Evolutionary conservation across 1,140 invertebrate genomes (phyloP).

Genomic region (Potamilus streckersoni): DNA sequence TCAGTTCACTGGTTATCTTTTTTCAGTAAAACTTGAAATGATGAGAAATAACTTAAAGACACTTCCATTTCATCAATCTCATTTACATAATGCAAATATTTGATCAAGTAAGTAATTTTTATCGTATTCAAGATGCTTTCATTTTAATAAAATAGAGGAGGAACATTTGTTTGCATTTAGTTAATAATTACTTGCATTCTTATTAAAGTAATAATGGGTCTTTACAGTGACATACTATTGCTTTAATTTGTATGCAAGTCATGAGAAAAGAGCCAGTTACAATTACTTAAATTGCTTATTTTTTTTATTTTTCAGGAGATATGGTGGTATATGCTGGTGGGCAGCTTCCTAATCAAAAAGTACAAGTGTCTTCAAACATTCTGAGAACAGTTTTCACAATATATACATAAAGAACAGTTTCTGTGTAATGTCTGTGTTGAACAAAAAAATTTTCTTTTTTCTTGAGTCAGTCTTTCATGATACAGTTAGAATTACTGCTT

Average conservation of each 20-base stretch:
- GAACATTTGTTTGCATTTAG: not conserved
- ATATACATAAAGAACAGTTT: not conserved
- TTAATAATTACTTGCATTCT: not conserved
- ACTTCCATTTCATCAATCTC: too few species aligned
- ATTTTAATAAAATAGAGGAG: not conserved
- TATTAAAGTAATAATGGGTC: not conserved
- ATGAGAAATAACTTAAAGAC: too few species aligned
- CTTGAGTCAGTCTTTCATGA: too few species aligned
- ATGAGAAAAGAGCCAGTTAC: not conserved
- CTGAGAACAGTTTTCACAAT: slow-evolving; percentile 31
- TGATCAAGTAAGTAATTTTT: too few species aligned
- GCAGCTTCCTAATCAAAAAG: slow-evolving; percentile 55
- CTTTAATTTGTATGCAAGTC: not conserved
- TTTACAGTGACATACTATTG: not conserved
- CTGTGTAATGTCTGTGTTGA: not conserved
- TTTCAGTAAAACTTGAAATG: too few species aligned
- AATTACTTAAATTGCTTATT: not conserved
- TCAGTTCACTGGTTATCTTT: too few species aligned
- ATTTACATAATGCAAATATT: too few species aligned
- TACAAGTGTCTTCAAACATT: slow-evolving; percentile 48
- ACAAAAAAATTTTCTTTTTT: too few species aligned
- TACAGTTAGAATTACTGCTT: too few species aligned
- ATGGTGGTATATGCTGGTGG: slow-evolving; percentile 56
- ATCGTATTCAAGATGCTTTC: too few species aligned
- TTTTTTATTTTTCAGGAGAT: slow-evolving; percentile 44